Evolutionary conservation across 2,113 vertebrate species (phyloP).

Genomic region (Conger conger): DNA sequence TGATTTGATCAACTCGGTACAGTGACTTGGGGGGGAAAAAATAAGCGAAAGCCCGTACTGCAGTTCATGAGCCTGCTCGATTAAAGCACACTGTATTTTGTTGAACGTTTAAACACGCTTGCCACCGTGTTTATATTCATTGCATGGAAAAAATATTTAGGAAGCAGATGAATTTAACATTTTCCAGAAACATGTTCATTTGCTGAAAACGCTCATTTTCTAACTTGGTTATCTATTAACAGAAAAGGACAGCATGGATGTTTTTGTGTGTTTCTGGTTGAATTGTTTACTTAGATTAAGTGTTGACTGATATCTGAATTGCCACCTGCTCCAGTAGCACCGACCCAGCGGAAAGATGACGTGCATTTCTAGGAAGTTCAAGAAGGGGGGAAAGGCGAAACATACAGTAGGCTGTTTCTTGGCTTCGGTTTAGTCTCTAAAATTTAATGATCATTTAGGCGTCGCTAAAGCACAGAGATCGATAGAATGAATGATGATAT

Average conservation of each 20-base stretch:
- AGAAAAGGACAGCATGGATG: not conserved
- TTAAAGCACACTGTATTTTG: not conserved
- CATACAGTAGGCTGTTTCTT: not conserved
- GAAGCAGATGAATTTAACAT: not conserved
- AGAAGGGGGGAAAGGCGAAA: not conserved
- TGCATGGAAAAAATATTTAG: not conserved
- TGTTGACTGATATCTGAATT: not conserved
- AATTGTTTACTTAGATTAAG: not conserved
- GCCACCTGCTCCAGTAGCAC: not conserved
- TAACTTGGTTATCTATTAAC: not conserved
- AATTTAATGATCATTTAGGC: not conserved
- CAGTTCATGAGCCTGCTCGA: not conserved
- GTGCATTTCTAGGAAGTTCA: not conserved
- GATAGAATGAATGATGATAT: not conserved
- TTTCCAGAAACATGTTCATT: too few species aligned
- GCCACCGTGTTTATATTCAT: not conserved
- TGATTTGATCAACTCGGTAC: not conserved
- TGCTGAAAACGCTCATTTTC: not conserved
- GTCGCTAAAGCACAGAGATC: not conserved
- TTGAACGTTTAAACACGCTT: not conserved
- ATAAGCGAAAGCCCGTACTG: not conserved
- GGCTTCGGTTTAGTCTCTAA: not conserved
- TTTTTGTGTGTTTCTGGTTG: not conserved
- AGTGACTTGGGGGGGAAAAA: not conserved
- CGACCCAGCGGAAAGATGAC: not conserved